Conservation (phyloP, 2,113 vertebrate species). For the Aegithalos caudatus region DNA sequence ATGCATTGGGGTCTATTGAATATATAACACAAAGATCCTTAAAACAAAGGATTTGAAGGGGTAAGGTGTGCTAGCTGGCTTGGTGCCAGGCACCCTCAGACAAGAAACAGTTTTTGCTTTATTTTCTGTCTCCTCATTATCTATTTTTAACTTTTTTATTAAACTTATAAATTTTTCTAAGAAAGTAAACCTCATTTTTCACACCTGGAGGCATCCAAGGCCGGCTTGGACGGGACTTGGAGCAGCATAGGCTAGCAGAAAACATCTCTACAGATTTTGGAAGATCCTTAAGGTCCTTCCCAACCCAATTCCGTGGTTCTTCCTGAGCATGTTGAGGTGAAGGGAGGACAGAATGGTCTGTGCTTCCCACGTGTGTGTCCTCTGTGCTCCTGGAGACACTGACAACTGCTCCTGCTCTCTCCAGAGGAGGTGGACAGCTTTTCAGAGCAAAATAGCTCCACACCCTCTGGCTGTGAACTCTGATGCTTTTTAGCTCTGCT, state of each 20-base stretch:
- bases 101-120: no score
- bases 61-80: no score
- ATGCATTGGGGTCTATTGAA: no score
- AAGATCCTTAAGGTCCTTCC: neutral
- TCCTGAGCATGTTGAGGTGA: neutral
- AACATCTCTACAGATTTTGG: neutral
- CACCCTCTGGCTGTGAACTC: neutral
- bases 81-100: no score
- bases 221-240: rapidly evolving
- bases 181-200: no score
- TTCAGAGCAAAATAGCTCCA: neutral
- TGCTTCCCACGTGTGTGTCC: neutral
- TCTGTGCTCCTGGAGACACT: neutral
- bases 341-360: neutral
- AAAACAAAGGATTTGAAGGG: no score
- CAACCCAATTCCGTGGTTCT: neutral
- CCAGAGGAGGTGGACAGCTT: neutral
- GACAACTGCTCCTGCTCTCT: neutral
- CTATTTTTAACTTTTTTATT: no score
- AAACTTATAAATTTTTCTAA: no score
- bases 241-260: rapidly evolving
- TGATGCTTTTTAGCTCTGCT: neutral
- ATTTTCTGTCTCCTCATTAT: no score
- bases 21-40: no score
- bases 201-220: neutral